A percentile compares a stretch with the other conserved stretches of the same genome.
Conservation (phyloP, 2,888 invertebrate genomes). For the Philaethria dido region DNA sequence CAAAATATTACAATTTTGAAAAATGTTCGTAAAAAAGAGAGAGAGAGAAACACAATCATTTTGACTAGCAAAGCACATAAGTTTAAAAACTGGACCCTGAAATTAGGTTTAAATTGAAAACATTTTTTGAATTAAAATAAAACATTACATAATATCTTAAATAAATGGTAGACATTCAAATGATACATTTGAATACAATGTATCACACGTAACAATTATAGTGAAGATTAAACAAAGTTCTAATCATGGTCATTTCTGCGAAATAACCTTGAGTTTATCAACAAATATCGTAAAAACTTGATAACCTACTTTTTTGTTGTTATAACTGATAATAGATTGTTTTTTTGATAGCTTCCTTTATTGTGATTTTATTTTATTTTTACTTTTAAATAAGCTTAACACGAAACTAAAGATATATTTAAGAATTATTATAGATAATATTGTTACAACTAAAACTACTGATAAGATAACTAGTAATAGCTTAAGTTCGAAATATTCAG, state of each 20-base stretch:
- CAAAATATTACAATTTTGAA: too few relatives aligned
- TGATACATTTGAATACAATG: too few relatives aligned
- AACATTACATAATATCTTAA: too few relatives aligned
- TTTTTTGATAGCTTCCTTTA: neutral
- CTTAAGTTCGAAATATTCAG: constrained; percentile 53
- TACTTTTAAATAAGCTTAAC: constrained; percentile 3
- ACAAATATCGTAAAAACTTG: constrained; percentile 1
- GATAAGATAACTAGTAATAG: constrained; percentile 37
- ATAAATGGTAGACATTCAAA: too few relatives aligned
- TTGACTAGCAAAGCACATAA: too few relatives aligned
- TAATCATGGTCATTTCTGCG: neutral
- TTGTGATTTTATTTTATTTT: constrained; percentile 15
- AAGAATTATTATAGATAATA: neutral
- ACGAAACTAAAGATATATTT: neutral
- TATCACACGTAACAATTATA: too few relatives aligned
- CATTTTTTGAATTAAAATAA: too few relatives aligned
- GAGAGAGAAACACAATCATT: too few relatives aligned
- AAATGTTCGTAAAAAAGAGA: too few relatives aligned
- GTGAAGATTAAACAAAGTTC: neutral
- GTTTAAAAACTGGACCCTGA: too few relatives aligned
- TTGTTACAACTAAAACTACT: neutral
- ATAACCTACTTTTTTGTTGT: constrained; percentile 2
- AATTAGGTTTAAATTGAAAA: too few relatives aligned
- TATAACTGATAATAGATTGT: neutral
- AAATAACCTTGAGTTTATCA: constrained; percentile 7